Evolutionary conservation across 2,113 vertebrate species (phyloP).

Genomic region (Spheniscus mendiculus): DNA sequence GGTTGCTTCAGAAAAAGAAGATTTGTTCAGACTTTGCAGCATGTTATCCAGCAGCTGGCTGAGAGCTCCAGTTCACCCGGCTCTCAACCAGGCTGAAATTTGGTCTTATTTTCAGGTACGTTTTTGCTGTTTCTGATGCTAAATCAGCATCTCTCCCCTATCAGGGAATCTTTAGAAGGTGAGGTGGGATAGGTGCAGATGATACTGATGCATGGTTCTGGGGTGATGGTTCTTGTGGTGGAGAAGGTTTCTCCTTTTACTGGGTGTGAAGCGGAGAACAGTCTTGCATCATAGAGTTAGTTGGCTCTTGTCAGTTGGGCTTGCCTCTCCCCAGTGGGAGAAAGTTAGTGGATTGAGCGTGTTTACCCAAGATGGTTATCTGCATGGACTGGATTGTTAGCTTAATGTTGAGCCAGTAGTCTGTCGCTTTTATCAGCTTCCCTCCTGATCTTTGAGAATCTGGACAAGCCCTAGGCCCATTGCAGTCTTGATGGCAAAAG

Average conservation of each 20-base stretch:
- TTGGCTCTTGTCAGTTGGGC: neutral
- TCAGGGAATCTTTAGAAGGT: neutral
- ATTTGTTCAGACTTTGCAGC: neutral
- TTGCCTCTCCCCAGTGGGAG: neutral
- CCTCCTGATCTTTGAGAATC: neutral
- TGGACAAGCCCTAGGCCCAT: rapidly evolving
- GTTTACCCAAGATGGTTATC: neutral
- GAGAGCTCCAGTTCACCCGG: neutral
- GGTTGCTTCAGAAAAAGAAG: neutral
- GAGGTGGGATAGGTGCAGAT: neutral
- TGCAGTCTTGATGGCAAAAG: neutral
- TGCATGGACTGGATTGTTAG: neutral
- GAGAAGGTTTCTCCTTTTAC: neutral
- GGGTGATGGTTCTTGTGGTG: neutral
- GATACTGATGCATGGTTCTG: neutral
- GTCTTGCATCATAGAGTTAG: neutral
- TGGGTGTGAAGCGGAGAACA: neutral
- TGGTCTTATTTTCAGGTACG: neutral
- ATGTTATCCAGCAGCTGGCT: neutral
- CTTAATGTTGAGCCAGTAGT: neutral
- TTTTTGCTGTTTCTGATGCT: neutral
- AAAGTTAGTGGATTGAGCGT: neutral
- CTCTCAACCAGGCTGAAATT: neutral
- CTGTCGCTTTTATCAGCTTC: neutral
- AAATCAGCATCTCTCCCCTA: neutral